Base-by-base conservation (phyloP, 1,140 invertebrate species). In the Copidosoma floridanum region DNA sequence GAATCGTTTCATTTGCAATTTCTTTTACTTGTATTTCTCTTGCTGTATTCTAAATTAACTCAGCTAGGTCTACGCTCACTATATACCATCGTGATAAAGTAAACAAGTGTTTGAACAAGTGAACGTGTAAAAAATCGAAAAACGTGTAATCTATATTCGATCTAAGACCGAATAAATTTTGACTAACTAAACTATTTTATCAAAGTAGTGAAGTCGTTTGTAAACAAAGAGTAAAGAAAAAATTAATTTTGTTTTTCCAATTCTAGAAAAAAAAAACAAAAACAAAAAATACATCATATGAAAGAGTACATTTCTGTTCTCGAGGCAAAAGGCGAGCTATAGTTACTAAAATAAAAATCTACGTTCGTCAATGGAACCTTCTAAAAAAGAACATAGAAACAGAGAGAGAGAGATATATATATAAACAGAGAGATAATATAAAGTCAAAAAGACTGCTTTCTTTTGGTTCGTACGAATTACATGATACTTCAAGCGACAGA, bases 301-400 rank as follows among this genome's bases (percentile, higher is more conserved):
- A 50, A 38, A 24, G 3, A 37, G 61, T 58, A 63, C 56, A 62
- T 40, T 43, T 52, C 41, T 48, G 32, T 69, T 60, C 59, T 70
- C 51, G 77, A 79, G 78, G 77, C 78, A 80, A 80, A 80, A 80
- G 78, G 78, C 75, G 73, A 70, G 65, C 71, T 80, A n/a, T n/a
- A 76, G 64, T 61, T 61, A 44, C 38, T 16, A 57, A 35, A n/a
- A n/a, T n/a, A n/a, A n/a, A n/a, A 55, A 46, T 32, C 43, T 50
- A 61, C 20, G 43, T n/a, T 69, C 65, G 63, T 69, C 54, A 64
- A 68, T 60, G 37, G 2, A 52, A 23, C 37, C 35, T 62, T 46
- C 56, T 55, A 23, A 16, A 55, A 26, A 35, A 53, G 11, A 12
- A 32, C 26, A 23, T 43, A 43, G 23, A 57, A n/a, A n/a, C n/a